Evolutionary conservation across 2,113 vertebrate species (phyloP), one percentile per base, ranked within the genome.

Genomic region (Columba livia): DNA sequence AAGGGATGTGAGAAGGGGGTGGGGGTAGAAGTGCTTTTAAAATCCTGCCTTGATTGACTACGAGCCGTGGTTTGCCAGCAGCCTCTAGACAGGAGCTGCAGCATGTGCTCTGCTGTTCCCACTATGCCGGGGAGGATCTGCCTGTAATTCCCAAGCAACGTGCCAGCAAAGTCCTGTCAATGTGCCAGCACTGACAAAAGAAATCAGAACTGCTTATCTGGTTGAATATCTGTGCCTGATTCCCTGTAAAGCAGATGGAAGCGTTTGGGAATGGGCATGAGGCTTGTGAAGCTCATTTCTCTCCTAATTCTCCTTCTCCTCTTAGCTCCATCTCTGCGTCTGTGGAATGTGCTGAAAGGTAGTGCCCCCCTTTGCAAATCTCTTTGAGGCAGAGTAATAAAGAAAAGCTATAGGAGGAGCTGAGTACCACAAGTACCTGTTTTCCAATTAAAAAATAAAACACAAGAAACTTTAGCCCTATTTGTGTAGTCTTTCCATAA

Each of bases 31-130:
- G 32, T 32, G 69, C 54, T 74, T 85, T 26, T 58, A 79, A 79
- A 92, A 95, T 57, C 61, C 74, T 57, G 82, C 79, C 60, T 57
- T 92, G 90, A 92, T 78, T 94, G 92, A 92, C 79, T 87, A 53
- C 69, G 51, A 54, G 82, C 25, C 48, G 66, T 78, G 70, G 67
- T 73, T 62, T 92, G 92, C 84, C 94, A 92, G 29, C 40, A 73
- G 61, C 50, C 58, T 94, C 81, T 71, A 87, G 81, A 54, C 79
- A n/a, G 84, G 67, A 83, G 75, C 11, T 12, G 85, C 3, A 53
- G 84, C 42, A 4, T 50, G 88, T 19, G 66, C 21, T 75, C 66
- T 0, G 62, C 84, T 44, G 44, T 78, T 84, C 73, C 74, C 71
- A 54, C 50, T 73, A 38, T 40, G 77, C 6, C 47, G 62, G 64